Base-by-base conservation (phyloP, 2,888 invertebrate species). In the Pyrrhia umbra region DNA sequence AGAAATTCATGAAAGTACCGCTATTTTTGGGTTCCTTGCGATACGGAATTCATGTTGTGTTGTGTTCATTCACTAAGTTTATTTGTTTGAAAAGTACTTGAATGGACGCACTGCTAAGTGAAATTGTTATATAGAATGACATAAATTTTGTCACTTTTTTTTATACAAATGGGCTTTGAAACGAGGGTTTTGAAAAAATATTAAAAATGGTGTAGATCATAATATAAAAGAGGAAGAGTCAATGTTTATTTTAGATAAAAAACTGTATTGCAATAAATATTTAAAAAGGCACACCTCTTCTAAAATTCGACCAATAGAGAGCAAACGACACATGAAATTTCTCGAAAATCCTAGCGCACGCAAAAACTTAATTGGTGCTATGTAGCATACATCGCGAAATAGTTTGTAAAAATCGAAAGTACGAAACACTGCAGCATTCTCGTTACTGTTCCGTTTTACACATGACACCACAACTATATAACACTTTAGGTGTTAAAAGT, bases 1-100 rank as follows among this genome's bases (percentile, higher is more conserved):
- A 16, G 20, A 49, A 66, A 52, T 62, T 54, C 52, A 46, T 56
- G 51, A 34, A 42, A 15, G 25, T 37, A 39, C 30, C 27, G 43
- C 25, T 47, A 46, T 51, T 75, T 70, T 40, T 18, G 55, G 42
- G 13, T 51, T 55, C 23, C 8, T 23, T 40, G 9, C 40, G 42
- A 59, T 59, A 45, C 60, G 43, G 47, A 67, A 62, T 56, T 70
- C 58, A 47, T 67, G 66, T 75, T 66, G 37, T 34, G 37, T 47
- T 56, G 34, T n/a, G n/a, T n/a, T n/a, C n/a, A n/a, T n/a, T n/a
- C n/a, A 70, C 40, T n/a, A 25, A 57, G 23, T 75, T 66, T 74
- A 54, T 67, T 73, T 71, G 34, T 60, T 60, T 30, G 46, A 25
- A 67, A 59, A 49, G 42, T 52, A n/a, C 34, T 43, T 45, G 10